A percentile compares a stretch with the other conserved stretches of the same genome.
Conservation (phyloP, 2,113 vertebrate species). For the Ctenodactylus gundi region DNA sequence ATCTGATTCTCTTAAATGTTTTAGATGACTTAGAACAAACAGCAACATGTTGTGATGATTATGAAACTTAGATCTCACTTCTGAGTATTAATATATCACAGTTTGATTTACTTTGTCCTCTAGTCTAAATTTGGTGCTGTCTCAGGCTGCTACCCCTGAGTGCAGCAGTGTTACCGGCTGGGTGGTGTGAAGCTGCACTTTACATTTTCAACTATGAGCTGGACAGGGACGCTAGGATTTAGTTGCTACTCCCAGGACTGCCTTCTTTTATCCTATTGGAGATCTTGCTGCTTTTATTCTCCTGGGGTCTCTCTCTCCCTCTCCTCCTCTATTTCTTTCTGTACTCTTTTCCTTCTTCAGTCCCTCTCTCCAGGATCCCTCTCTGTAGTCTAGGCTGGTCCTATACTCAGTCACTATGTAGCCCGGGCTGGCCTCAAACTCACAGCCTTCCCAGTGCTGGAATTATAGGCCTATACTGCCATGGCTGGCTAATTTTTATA, state of each 20-base stretch:
- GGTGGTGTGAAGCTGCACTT: neutral
- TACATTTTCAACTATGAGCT: conserved; percentile 14
- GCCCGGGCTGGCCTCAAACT: too few relatives aligned
- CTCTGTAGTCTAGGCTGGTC: too few relatives aligned
- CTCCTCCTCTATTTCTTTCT: too few relatives aligned
- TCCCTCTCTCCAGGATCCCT: too few relatives aligned
- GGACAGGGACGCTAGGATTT: neutral
- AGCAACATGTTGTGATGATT: neutral
- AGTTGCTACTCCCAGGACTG: neutral
- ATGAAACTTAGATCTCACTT: neutral
- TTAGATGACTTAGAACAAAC: neutral
- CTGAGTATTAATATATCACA: neutral
- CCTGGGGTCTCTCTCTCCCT: too few relatives aligned
- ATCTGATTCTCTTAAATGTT: conserved; percentile 20
- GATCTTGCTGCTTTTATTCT: neutral
- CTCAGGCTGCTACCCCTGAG: neutral
- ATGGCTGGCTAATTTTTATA: too few relatives aligned
- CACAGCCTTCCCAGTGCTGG: too few relatives aligned
- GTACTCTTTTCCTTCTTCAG: too few relatives aligned
- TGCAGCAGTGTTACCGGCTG: neutral
- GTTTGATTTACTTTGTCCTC: neutral
- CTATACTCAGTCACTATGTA: too few relatives aligned
- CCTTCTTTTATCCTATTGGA: neutral
- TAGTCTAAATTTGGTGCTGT: neutral
- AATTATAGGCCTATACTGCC: too few relatives aligned